Base-by-base conservation (phyloP, 2,888 invertebrate species). In the Spodoptera exigua region DNA sequence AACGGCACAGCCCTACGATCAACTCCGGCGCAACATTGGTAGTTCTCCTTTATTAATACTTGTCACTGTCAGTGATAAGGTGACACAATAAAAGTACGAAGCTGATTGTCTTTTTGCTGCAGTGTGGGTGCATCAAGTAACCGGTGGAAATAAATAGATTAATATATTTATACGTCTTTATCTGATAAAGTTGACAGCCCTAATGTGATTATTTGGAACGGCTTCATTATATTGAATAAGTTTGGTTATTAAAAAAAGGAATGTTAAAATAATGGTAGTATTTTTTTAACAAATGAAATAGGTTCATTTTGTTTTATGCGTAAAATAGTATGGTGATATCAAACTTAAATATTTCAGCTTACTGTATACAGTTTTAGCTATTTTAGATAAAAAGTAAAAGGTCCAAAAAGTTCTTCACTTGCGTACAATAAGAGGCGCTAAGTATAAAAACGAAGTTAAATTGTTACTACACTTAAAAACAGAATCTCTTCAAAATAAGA, bases 21-120 rank as follows among this genome's bases (percentile, higher is more conserved):
- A 57, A 47, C 63, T 70, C 68, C 68, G 40, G 64, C 78, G 70
- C 86, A 87, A 83, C 81, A 83, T 84, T 85, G 80, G 91, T 87
- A 89, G 91, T 91, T 83, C 85, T 89, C 87, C 88, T 92, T 91
- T 92, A 92, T 91, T 91, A 91, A 91, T 89, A 91, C 91, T 87
- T 90, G 92, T 91, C 92, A 88, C 86, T 89, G 90, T 91, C 90
- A 88, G 81, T 86, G 92, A 92, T 93, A 91, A 87, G 81, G 80
- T 74, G 67, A 64, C 70, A 86, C 78, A 84, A 85, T 83, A 84
- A 82, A 80, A 81, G 83, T 89, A 90, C 89, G 88, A 88, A 85
- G 82, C 12, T 87, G 87, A 86, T 87, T 88, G 84, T 86, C 82
- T 85, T 88, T 79, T 84, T 84, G 79, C 66, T 65, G 63, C 68